Base-by-base conservation (phyloP, 2,113 vertebrate genomes). In the Diadophis punctatus region DNA sequence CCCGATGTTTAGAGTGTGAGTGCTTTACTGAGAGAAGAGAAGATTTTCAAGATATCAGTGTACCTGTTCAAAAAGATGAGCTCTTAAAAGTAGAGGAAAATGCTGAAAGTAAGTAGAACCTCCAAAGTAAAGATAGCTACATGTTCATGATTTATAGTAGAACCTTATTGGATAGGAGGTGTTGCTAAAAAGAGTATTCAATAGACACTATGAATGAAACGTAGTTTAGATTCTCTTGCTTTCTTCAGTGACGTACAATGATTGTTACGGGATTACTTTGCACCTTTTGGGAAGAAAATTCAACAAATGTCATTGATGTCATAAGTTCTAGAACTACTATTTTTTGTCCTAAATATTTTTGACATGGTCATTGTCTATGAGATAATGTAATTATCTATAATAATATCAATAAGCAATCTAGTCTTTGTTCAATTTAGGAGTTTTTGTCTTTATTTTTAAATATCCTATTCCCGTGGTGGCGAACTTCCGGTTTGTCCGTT, bases 11-110 rank as follows among this genome's bases (percentile, higher is more conserved):
- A 97, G 99, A 99, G 96, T 99, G 99, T 12, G 99, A 99, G 96
- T 98, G 98, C 96, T 99, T 98, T 96, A 99, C 99, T 0, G 99
- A 99, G 93, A 97, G 99, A 95, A 98, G 98, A 94, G 99, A 99
- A 96, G 98, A 99, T 95, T 99, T 99, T 91, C 99, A 99, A 96
- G 98, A 99, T 96, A 99, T 99, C 97, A 99, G 99, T 0, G 99
- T 99, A 56, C 99, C 99, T 0, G 99, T 99, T 86, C 98, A 99
- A 89, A 99, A 99, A 90, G 98, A 99, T 39, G 98, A 99, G 20
- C 97, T 98, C 94, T 96, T 97, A 93, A 98, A 98, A 96, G 97
- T 94, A 0, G 98, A 98, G 11, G 97, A 98, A 93, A 98, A 96
- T 96, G 98, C 98, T 53, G 98, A 99, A 94, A 98, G 99, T 99